phyloP scores from a whole-genome alignment of 2,797 vertebrate species.

The Perdix hodgsoniae region DNA sequence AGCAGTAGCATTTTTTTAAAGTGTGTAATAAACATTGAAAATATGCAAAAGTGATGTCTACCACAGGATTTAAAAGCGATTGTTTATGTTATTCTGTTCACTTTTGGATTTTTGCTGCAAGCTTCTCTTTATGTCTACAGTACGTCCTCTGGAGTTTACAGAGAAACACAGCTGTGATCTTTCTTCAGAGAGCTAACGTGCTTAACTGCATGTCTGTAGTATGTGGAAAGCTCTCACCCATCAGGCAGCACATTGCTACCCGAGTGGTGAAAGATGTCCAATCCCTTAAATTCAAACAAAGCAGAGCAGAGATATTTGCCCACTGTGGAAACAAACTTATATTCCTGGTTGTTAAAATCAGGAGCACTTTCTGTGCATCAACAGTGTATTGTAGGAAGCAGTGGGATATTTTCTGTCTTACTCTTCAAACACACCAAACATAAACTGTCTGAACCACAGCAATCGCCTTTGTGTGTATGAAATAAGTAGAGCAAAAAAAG shows the following conservation, averaged over 20 bases:
- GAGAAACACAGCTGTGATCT: background rate
- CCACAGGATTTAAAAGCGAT: constrained; percentile 47
- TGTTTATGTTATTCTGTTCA: constrained; percentile 26
- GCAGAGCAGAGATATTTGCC: accelerated
- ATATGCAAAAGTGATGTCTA: constrained; percentile 49
- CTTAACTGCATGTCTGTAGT: background rate
- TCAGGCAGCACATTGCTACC: background rate
- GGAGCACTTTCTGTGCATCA: constrained; percentile 24
- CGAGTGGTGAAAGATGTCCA: background rate
- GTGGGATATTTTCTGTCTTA: constrained; percentile 51
- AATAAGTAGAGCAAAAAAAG: constrained; percentile 80
- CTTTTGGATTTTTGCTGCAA: constrained; percentile 18
- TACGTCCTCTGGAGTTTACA: constrained; percentile 6
- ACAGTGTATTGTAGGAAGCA: constrained; percentile 22
- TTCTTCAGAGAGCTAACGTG: background rate
- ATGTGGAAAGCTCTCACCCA: background rate
- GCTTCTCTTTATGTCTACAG: background rate
- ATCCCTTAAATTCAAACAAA: background rate
- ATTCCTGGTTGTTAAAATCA: constrained; percentile 3
- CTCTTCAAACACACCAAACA: constrained; percentile 76
- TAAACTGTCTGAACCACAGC: constrained; percentile 85
- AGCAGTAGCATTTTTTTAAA: constrained; percentile 43
- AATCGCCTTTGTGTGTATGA: constrained; percentile 78
- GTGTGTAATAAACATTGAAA: constrained; percentile 56
- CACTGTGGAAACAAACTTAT: background rate